Conservation (phyloP, 1,140 invertebrate genomes). For the Eriosoma lanigerum region DNA sequence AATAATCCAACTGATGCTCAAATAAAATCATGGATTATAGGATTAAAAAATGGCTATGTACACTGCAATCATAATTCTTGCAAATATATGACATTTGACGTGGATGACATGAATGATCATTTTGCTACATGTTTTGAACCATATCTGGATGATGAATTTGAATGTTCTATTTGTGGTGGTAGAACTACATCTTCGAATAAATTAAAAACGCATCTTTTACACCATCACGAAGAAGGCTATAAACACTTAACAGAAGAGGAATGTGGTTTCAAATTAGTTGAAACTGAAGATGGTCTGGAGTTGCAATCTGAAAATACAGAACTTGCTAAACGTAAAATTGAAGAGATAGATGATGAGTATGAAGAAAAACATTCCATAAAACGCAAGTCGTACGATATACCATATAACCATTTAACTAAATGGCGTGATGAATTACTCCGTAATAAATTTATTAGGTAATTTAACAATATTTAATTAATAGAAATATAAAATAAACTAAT, state of each 20-base stretch:
- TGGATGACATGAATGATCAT: constrained; percentile 55
- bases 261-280: constrained; percentile 48
- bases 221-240: constrained; percentile 47
- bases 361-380: constrained; percentile 35
- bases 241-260: constrained; percentile 45
- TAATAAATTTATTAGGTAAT: constrained; percentile 48
- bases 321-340: constrained; percentile 23
- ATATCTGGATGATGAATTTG: constrained; percentile 48
- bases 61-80: constrained; percentile 55
- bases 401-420: constrained; percentile 48
- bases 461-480: neutral
- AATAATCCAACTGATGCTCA: constrained; percentile 38
- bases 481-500: neutral
- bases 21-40: constrained; percentile 29
- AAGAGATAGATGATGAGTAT: constrained; percentile 40
- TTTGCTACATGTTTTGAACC: constrained; percentile 54
- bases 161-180: constrained; percentile 48
- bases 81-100: constrained; percentile 54
- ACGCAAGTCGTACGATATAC: constrained; percentile 44
- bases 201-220: constrained; percentile 46
- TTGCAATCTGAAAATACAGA: constrained; percentile 37
- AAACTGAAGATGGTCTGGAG: constrained; percentile 41
- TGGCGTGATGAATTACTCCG: constrained; percentile 39
- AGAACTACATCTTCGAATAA: constrained; percentile 46
- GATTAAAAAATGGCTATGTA: constrained; percentile 54